phyloP scores from a whole-genome alignment of 53 echinoderm and acorn worm species.

The Hippasteria phrygiana region DNA sequence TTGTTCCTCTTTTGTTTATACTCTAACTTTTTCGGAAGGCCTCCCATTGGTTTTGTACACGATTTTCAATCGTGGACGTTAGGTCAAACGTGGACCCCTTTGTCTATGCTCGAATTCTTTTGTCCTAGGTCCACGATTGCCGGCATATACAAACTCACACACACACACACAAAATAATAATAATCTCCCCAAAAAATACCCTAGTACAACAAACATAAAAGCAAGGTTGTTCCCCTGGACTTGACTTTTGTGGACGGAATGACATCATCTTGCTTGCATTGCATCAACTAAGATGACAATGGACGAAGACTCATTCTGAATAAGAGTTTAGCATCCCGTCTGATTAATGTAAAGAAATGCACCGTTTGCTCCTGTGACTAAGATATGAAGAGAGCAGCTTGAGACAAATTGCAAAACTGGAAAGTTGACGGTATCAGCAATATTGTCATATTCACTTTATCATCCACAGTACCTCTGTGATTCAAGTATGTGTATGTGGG shows the following conservation, averaged over 20 bases:
- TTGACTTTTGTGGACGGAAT: background rate
- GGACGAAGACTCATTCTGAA: background rate
- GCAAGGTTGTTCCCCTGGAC: background rate
- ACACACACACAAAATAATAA: too few species aligned
- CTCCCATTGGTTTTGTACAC: too few species aligned
- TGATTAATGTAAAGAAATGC: slow-evolving; percentile 8
- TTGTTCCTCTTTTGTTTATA: too few species aligned
- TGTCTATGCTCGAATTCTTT: too few species aligned
- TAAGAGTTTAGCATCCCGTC: background rate
- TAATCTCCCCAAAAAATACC: background rate
- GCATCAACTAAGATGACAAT: background rate
- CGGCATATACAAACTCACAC: too few species aligned
- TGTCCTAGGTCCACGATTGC: too few species aligned
- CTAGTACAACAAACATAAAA: background rate
- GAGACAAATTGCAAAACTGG: background rate
- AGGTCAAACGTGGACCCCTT: too few species aligned
- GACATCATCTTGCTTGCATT: slow-evolving; percentile 13
- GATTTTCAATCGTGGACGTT: too few species aligned
- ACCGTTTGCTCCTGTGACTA: slow-evolving; percentile 10
- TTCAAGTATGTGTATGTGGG: background rate
- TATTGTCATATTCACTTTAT: background rate
- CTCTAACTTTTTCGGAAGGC: too few species aligned
- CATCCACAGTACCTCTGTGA: background rate
- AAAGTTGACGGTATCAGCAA: background rate
- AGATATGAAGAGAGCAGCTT: background rate